Evolutionary conservation across 2,888 invertebrate genomes (phyloP), one percentile per base, ranked within the genome.

Genomic region (Charanyca ferruginea): DNA sequence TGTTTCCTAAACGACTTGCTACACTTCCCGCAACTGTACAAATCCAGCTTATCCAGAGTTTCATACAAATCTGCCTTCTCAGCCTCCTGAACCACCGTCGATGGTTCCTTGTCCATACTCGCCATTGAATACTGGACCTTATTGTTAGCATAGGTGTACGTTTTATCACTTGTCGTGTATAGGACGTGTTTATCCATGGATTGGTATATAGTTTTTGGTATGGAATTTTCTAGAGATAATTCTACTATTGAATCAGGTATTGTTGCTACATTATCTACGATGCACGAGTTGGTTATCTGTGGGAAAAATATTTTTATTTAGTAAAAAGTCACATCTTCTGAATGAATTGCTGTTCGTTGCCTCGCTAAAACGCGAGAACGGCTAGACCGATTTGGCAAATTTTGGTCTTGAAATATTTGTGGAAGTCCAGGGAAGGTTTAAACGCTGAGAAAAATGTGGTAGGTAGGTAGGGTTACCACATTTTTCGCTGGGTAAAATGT

Each of bases 1-100:
- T 97, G 96, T 58, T 97, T 96, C 66, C 96, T 93, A 82, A 97
- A 97, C 6, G 96, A 93, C 86, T 96, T 96, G 77, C 96, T 92
- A 61, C 96, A 93, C 87, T 93, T 94, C 6, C 85, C 81, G 74
- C 95, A 95, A 59, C 85, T 90, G 51, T 90, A 94, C 57, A 92
- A 62, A 16, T 93, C 94, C 48, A 94, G 63, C 48, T 91, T 93
- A 42, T 91, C 93, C 41, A 93, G 62, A 0, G 88, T 85, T 1
- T 91, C 92, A 58, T 94, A 95, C 77, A 91, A 85, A 75, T 88
- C 96, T 57, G 80, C 51, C 73, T 93, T 93, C 22, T 90, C 91
- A 0, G 64, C 79, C 9, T 92, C 91, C 0, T 77, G 64, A 0
- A 79, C 64, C 0, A 85, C 82, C 0, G 61, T 66, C 0, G 81